Base-by-base conservation (phyloP, 2,113 vertebrate genomes). In the Dolichallabes microphthalmus region DNA sequence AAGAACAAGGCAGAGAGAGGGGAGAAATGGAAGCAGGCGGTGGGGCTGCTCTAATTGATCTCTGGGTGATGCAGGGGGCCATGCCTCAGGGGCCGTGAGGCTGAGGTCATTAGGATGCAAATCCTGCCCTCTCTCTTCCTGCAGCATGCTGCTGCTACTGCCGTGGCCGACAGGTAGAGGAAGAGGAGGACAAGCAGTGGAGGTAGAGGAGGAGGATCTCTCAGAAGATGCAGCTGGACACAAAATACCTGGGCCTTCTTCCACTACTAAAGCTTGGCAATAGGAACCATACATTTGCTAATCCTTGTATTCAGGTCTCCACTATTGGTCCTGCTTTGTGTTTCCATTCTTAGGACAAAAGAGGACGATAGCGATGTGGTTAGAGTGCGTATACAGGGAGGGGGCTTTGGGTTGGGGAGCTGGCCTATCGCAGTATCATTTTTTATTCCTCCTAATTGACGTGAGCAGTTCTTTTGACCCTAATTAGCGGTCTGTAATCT, bases 401-500 rank as follows among this genome's bases (percentile, higher is more conserved):
- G 88, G 82, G 66, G 58, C 7, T 60, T 45, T 53, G 52, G 20
- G 86, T n/a, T 57, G 69, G 58, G 80, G 85, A 86, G 87, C 80
- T 76, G 89, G 90, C 87, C 86, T 87, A 91, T 90, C 55, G 3
- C 84, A 88, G 89, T 86, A 89, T 90, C 85, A 91, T 94, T 94
- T 94, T 92, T 91, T 88, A 93, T 93, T 94, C 94, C 92, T 91
- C 89, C 92, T 96, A 97, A 97, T 96, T 96, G 95, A 96, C 95
- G 93, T 93, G 94, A 95, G 95, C 94, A 94, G 92, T 95, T 96
- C 95, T 95, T 96, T 96, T 97, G 96, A 97, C 96, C 96, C 95
- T 97, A 96, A 97, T 97, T 96, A 97, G 96, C 90, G 91, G 93
- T 95, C 95, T 96, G 94, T 96, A 96, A 95, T 96, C 95, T 96